These are phyloP conservation scores for Apeltes quadracus DNA, from an alignment of 2,113 vertebrate species.

Conservation along the genomic window DNA sequence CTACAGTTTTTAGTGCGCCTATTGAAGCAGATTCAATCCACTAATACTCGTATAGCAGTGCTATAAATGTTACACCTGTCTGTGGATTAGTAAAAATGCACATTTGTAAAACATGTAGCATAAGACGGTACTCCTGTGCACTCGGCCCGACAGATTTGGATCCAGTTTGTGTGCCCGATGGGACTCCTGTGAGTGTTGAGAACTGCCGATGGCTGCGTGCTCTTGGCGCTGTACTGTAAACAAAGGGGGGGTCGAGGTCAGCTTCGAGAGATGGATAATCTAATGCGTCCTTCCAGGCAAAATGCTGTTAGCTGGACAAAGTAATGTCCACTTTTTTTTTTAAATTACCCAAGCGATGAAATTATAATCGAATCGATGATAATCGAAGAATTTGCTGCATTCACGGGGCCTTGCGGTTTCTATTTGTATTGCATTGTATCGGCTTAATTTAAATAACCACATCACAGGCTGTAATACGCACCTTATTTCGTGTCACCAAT, in stretches of 20 bases:
- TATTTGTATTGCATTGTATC: neutral
- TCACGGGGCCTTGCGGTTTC: neutral
- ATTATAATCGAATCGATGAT: too few species aligned
- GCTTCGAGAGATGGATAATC: neutral
- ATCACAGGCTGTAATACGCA: constrained; percentile 3
- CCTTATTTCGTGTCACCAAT: constrained; percentile 25
- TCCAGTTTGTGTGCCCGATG: neutral
- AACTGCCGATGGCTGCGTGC: neutral
- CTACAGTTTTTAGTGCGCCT: neutral
- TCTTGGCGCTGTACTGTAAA: neutral
- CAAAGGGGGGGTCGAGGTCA: neutral
- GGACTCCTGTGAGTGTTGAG: constrained; percentile 3
- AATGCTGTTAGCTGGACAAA: neutral
- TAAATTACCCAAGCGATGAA: neutral
- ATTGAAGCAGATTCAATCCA: neutral
- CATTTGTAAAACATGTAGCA: constrained; percentile 36
- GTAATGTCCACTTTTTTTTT: too few species aligned
- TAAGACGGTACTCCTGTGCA: neutral
- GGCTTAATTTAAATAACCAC: neutral
- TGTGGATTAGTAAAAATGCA: constrained; percentile 9
- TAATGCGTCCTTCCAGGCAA: neutral
- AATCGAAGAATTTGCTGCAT: neutral
- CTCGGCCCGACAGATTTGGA: neutral
- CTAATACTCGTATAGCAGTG: constrained; percentile 23
- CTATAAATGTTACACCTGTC: constrained; percentile 12